Evolutionary conservation across 1,140 invertebrate genomes (phyloP), one percentile per base, ranked within the genome.

Genomic region (Philotrypesis tridentata): DNA sequence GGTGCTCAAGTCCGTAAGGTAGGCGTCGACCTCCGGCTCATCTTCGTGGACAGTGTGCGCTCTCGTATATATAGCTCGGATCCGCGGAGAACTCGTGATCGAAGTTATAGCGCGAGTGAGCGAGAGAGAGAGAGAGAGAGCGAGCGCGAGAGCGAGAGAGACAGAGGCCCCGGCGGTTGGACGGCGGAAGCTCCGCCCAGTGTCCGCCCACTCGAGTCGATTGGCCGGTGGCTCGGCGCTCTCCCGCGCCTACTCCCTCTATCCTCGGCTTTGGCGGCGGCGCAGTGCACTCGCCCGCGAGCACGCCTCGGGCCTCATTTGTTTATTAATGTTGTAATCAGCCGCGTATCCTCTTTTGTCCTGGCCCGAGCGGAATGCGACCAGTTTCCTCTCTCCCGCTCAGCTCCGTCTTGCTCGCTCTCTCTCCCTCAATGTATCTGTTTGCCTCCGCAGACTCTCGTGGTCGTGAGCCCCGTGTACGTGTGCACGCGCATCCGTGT

Each of bases 301-400:
- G 33, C 12, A 3, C 21, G 27, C 63, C 89, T 88, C 85, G 85
- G 89, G 90, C 87, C 89, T 91, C 91, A 92, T 92, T 92, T 91
- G 90, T 91, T 91, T 92, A 92, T 92, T 92, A 92, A 91, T 91
- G 90, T 91, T 90, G 90, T 91, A 92, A 92, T 92, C 90, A 91
- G 86, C 87, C 88, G 89, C 87, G 87, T 88, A 91, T 91, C 87
- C 88, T 90, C 91, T 90, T 89, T 89, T 89, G 89, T 90, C 87
- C 88, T 87, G 87, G 87, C 85, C 72, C 82, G 70, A 82, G 82
- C 85, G 89, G 89, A 90, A 90, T 90, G 89, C 89, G 89, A 88
- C 88, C 89, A 90, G 89, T 89, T 89, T 87, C 86, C 84, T 86
- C 43, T 79, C 43, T 70, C 60, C 55, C 23, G n/a, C 65, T 37